Percentiles rank a stretch among this genome's conserved stretches.
Conservation (phyloP, 2,797 vertebrate species). For the Ctenosaura bakeri region DNA sequence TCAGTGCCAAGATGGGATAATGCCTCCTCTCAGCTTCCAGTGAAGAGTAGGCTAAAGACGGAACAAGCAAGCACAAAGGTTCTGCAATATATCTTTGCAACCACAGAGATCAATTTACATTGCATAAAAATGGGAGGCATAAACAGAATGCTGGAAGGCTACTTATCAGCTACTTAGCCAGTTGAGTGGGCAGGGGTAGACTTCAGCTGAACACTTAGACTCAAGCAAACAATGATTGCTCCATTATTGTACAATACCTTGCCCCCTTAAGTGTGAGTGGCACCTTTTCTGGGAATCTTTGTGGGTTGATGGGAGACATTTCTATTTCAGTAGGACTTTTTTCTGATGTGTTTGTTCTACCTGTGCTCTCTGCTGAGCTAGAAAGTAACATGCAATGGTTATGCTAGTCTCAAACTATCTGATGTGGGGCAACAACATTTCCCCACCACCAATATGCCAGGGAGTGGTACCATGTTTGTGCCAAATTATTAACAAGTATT, state of each 20-base stretch:
- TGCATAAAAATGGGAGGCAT: neutral
- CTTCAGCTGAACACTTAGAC: neutral
- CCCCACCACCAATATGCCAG: too few species aligned
- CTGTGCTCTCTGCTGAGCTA: too few species aligned
- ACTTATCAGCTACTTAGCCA: neutral
- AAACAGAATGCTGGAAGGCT: neutral
- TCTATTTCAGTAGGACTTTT: neutral
- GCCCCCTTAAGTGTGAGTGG: neutral
- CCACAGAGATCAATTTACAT: neutral
- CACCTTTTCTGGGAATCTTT: neutral
- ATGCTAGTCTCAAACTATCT: too few species aligned
- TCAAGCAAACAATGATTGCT: neutral
- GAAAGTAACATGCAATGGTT: too few species aligned
- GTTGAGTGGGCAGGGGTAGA: neutral
- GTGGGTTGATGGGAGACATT: neutral
- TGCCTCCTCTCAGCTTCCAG: neutral
- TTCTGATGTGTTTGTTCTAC: neutral
- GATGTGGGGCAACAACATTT: too few species aligned
- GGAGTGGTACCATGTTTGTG: too few species aligned
- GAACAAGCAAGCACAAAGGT: neutral
- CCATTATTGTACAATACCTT: neutral
- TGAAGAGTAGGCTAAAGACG: neutral
- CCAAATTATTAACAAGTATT: too few species aligned
- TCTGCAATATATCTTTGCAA: too few species aligned
- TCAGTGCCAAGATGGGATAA: neutral